Conservation (phyloP, 1,140 invertebrate genomes). For the Bombus affinis region DNA sequence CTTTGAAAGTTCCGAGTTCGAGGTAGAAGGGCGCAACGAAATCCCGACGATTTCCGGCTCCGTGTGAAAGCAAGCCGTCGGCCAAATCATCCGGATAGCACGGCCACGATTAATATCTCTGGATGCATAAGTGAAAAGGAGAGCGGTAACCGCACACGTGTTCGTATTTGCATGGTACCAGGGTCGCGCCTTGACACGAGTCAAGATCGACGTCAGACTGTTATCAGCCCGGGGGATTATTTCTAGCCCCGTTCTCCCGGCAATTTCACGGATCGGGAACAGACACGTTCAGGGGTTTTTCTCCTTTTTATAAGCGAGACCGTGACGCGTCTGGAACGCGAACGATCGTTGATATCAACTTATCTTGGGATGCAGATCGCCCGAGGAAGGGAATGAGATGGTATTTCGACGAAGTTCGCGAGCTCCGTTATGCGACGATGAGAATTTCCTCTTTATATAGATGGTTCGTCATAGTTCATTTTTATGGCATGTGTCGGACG, state of each 20-base stretch:
- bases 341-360: neutral
- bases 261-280: constrained; percentile 26
- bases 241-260: constrained; percentile 8
- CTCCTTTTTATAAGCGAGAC: neutral
- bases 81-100: neutral
- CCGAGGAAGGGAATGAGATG: too few species aligned
- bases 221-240: constrained; percentile 46
- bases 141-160: neutral
- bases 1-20: constrained; percentile 21
- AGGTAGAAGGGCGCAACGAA: neutral
- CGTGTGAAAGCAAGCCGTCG: neutral
- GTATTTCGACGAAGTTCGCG: neutral
- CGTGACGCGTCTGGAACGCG: neutral
- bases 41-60: constrained; percentile 1
- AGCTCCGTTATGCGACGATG: neutral
- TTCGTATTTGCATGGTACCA: constrained; percentile 60
- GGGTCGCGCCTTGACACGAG: constrained; percentile 65
- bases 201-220: constrained; percentile 40
- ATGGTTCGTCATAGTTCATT: too few species aligned
- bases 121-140: neutral
- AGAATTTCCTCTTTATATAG: neutral
- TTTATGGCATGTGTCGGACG: too few species aligned
- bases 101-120: constrained; percentile 22
- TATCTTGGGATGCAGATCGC: neutral
- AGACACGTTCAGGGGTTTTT: constrained; percentile 5